A percentile compares a stretch with the other conserved stretches of the same genome.
Evolutionary conservation across 2,797 vertebrate species (phyloP).

Genomic region (Peromyscus eremicus): DNA sequence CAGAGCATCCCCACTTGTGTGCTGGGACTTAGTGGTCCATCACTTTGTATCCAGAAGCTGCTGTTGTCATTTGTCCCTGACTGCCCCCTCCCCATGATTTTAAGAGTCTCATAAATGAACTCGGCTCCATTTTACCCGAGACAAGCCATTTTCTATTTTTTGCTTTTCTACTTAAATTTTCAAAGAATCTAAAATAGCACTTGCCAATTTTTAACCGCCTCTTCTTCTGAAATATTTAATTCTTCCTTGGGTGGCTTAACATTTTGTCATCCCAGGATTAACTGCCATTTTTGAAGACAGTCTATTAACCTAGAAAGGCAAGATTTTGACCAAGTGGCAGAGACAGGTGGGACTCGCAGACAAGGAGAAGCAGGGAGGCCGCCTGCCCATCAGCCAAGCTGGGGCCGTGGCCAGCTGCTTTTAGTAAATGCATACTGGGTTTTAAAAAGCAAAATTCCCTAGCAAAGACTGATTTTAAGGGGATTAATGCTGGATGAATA

Average conservation of each 20-base stretch:
- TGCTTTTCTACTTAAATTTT: constrained; percentile 80
- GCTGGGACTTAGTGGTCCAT: accelerated
- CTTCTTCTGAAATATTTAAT: constrained; percentile 79
- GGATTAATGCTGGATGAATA: constrained; percentile 83
- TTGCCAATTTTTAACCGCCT: constrained; percentile 73
- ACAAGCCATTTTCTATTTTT: constrained; percentile 75
- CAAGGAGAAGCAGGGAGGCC: neutral
- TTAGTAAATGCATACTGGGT: constrained; percentile 68
- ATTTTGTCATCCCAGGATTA: constrained; percentile 67
- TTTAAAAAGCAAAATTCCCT: constrained; percentile 75
- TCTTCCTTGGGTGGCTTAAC: constrained; percentile 70
- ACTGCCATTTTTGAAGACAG: constrained; percentile 71
- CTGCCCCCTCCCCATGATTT: neutral
- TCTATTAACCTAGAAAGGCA: constrained; percentile 65
- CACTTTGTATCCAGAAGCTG: neutral
- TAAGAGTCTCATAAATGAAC: constrained; percentile 57
- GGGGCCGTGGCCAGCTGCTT: neutral
- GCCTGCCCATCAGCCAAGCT: neutral
- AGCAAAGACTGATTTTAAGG: constrained; percentile 76
- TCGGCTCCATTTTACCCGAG: constrained; percentile 25
- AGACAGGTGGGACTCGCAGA: neutral
- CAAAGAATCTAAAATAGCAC: constrained; percentile 82
- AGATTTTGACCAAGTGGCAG: constrained; percentile 1
- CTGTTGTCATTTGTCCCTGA: neutral
- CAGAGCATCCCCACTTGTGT: neutral